Base-by-base conservation (phyloP, 2,888 invertebrate species). In the Drosophila recens region DNA sequence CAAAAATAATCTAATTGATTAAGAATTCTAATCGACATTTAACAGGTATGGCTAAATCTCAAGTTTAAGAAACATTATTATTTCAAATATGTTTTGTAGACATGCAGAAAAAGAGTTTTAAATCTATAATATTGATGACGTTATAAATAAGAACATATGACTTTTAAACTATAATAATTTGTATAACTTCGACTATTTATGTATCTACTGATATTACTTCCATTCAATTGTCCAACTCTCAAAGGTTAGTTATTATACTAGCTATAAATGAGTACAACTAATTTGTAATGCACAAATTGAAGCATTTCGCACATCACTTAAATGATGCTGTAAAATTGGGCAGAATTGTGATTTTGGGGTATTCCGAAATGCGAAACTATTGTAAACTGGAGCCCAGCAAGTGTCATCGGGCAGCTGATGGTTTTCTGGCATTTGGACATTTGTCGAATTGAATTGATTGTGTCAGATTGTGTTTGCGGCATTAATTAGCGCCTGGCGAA, bases 401-500 rank as follows among this genome's bases (percentile, higher is more conserved):
- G 52, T 67, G 67, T 6, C 38, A 51, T 48, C 48, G 40, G 53
- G 15, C 66, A 75, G 75, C 71, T 71, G 57, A 76, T 68, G 61
- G 52, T 46, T 46, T 5, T 27, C 27, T 27, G 27, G 27, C 27
- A 27, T 27, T 71, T 43, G 13, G 67, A n/a, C 57, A 64, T 23
- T 71, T 43, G 13, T 17, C 56, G 40, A 54, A 8, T 5, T 30
- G 42, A 10, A 52, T 53, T 67, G 80, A 76, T 73, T 74, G 74
- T 73, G 68, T 69, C 67, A 68, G 79, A 30, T 66, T 38, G 40
- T 76, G 75, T 88, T 80, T 82, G 75, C 65, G 15, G n/a, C 20
- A 40, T 33, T 58, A 90, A 90, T 90, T 90, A 90, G 75, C 90
- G 81, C 79, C 76, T 89, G 62, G 62, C 48, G 43, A 69, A 56